Percentiles rank a stretch among this genome's conserved stretches.
Conservation (phyloP, 2,113 vertebrate species). For the Jacana jacana region DNA sequence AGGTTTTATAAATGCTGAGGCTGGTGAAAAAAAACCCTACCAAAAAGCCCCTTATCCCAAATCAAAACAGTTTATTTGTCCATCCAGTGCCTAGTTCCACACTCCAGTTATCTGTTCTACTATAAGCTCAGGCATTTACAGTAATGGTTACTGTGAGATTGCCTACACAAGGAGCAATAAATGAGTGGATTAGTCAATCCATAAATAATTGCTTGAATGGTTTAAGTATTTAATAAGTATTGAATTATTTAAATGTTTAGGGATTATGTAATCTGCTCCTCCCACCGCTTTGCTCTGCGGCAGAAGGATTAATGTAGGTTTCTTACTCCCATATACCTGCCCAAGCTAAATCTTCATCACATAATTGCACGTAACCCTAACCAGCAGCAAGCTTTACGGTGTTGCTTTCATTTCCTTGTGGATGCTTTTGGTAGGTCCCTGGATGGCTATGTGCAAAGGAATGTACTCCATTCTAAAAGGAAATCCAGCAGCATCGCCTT, state of each 20-base stretch:
- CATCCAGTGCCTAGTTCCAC: not conserved
- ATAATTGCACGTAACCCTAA: not conserved
- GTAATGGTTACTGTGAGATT: not conserved
- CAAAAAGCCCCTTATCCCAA: not conserved
- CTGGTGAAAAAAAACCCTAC: not conserved
- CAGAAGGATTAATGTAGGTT: not conserved
- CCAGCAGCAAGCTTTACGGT: not conserved
- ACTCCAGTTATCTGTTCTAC: not conserved
- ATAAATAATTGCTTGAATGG: constrained; percentile 22
- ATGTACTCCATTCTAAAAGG: not conserved
- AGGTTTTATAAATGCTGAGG: not conserved
- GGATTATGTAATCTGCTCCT: not conserved
- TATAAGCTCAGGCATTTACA: not conserved
- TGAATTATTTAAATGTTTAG: constrained; percentile 20
- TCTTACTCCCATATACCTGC: not conserved
- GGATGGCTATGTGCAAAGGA: not conserved
- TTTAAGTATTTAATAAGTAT: constrained; percentile 18
- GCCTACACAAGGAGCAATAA: not conserved
- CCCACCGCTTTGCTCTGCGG: not conserved
- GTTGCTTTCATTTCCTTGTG: not conserved
- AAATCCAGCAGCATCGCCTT: not conserved
- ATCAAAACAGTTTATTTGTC: not conserved
- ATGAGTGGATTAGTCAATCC: not conserved
- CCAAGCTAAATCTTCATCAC: not conserved
- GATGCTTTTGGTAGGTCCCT: not conserved